Percentiles rank a stretch among this genome's conserved stretches.
These are phyloP conservation scores for Phaenicophaeus curvirostris DNA, from an alignment of 2,797 vertebrate species.

Conservation along the genomic window DNA sequence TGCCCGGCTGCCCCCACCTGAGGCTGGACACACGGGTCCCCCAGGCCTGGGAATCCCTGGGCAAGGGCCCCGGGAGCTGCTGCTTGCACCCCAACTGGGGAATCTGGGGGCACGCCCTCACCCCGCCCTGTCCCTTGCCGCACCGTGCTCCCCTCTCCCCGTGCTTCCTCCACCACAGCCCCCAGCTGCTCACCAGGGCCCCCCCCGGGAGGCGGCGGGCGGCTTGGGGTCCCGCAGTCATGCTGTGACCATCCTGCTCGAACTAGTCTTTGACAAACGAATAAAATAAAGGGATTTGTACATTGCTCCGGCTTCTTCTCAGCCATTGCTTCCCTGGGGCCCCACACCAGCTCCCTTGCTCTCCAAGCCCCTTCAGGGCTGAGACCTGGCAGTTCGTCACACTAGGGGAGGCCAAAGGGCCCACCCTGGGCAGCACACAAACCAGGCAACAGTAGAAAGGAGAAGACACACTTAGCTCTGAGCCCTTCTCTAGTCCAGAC, in stretches of 20 bases:
- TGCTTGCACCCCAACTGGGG: background rate
- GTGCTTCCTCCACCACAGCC: constrained; percentile 34
- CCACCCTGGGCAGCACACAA: background rate
- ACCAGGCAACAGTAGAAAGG: background rate
- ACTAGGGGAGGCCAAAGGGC: fast-evolving
- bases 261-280: constrained; percentile 67
- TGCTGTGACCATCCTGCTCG: constrained; percentile 76
- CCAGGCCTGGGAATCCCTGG: background rate
- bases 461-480: background rate
- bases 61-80: background rate
- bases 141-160: background rate
- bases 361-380: background rate
- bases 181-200: background rate
- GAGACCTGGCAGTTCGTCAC: background rate
- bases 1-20: background rate
- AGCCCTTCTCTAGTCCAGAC: background rate
- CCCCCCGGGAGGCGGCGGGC: background rate
- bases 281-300: constrained; percentile 76
- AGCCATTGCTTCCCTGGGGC: background rate
- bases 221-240: constrained; percentile 29
- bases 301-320: constrained; percentile 46
- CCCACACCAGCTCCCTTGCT: fast-evolving
- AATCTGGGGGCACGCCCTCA: background rate
- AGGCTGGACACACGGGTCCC: background rate
- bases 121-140: background rate